phyloP scores from a whole-genome alignment of 1,140 invertebrate species.

The Mycetomoellerius zeteki region DNA sequence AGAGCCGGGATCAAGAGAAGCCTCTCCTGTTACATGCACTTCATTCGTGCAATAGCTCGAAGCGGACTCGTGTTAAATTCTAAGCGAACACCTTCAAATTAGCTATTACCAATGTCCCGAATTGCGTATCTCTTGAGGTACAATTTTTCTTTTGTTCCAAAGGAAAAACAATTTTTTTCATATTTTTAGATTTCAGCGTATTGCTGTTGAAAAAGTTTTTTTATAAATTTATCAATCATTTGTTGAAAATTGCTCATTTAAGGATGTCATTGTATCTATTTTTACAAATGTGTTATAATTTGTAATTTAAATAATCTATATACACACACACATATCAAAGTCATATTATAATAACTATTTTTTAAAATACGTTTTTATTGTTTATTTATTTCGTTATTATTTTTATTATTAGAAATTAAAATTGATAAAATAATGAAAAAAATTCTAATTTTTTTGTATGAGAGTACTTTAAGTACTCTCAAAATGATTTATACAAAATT shows the following conservation, averaged over 20 bases:
- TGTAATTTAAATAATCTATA: too few species aligned
- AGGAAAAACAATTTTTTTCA: background rate
- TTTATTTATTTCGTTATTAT: too few species aligned
- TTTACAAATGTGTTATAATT: too few species aligned
- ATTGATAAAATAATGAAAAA: too few species aligned
- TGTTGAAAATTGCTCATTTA: background rate
- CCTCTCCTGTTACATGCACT: constrained; percentile 21
- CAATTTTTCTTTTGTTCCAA: background rate
- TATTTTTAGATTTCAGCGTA: background rate
- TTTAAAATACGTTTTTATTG: too few species aligned
- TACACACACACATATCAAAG: too few species aligned
- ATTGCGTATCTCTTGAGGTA: background rate
- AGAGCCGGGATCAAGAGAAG: constrained; percentile 7
- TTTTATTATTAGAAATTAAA: too few species aligned
- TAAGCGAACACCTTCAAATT: background rate
- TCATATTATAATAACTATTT: too few species aligned
- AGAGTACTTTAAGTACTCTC: too few species aligned
- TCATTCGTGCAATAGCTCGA: background rate
- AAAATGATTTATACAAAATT: too few species aligned
- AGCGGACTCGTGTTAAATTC: constrained; percentile 3
- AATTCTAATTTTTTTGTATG: too few species aligned
- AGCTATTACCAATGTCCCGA: background rate
- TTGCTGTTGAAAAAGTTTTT: background rate
- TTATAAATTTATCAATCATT: background rate
- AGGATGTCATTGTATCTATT: too few species aligned